Evolutionary conservation across 2,888 invertebrate genomes (phyloP).

Genomic region (Orthonychiurus folsomi): DNA sequence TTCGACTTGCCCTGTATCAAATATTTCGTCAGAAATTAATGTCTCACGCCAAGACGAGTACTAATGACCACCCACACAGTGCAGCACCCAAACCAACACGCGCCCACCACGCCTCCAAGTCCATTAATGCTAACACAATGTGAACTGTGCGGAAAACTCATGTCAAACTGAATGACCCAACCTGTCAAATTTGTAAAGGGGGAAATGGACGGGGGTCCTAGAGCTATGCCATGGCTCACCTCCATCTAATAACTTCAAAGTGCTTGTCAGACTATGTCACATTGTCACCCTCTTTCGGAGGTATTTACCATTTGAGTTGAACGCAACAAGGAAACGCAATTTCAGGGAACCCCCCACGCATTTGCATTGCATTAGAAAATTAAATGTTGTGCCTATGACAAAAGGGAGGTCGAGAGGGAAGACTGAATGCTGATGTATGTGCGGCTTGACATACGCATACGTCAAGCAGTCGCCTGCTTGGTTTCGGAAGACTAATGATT

Average conservation of each 20-base stretch:
- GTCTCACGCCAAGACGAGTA: too few relatives aligned
- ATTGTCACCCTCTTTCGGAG: not conserved
- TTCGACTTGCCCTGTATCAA: too few relatives aligned
- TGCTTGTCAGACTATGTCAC: not conserved
- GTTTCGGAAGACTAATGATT: not conserved
- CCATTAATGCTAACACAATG: not conserved
- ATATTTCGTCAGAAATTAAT: too few relatives aligned
- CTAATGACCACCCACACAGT: too few relatives aligned
- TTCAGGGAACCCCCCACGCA: not conserved
- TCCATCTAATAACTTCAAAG: not conserved
- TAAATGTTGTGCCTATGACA: not conserved
- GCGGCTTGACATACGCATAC: too few relatives aligned
- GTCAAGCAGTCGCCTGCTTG: too few relatives aligned
- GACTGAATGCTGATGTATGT: too few relatives aligned
- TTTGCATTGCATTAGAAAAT: slow-evolving; percentile 1
- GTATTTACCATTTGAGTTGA: not conserved
- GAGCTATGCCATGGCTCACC: not conserved
- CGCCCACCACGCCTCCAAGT: too few relatives aligned
- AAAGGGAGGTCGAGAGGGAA: too few relatives aligned
- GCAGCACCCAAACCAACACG: too few relatives aligned
- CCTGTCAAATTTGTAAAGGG: not conserved
- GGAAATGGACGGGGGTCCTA: not conserved
- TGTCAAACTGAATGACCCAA: not conserved
- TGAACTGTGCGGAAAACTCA: not conserved
- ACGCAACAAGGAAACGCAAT: not conserved